Conservation (phyloP, 2,888 invertebrate genomes). For the Vanessa cardui region DNA sequence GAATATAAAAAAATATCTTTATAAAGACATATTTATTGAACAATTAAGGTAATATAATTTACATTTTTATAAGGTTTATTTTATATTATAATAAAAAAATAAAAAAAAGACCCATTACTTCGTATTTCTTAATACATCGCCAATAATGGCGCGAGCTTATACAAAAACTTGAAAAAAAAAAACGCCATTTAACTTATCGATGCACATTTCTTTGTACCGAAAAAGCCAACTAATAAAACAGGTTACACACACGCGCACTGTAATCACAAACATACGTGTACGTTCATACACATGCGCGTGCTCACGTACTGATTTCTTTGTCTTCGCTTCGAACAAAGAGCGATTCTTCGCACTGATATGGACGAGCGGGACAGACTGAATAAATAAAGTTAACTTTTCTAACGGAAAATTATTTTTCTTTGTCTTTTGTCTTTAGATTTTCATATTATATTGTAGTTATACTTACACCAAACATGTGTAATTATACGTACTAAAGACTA, state of each 20-base stretch:
- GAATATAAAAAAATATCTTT: too few species aligned
- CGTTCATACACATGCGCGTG: constrained; percentile 39
- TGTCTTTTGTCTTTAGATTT: constrained; percentile 6
- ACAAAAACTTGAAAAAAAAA: constrained; percentile 3
- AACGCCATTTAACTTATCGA: constrained; percentile 23
- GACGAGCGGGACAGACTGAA: constrained; percentile 19
- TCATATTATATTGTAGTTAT: neutral
- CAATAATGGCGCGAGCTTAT: neutral
- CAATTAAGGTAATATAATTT: too few species aligned
- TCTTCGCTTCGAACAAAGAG: constrained; percentile 51
- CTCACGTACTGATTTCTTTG: constrained; percentile 50
- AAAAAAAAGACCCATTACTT: too few species aligned
- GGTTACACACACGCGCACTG: constrained; percentile 30
- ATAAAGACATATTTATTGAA: too few species aligned
- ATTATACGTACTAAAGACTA: too few species aligned
- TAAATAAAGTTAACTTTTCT: constrained; percentile 36
- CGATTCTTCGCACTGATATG: constrained; percentile 41
- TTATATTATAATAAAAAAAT: too few species aligned
- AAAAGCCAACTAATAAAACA: constrained; percentile 33
- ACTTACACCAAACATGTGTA: neutral
- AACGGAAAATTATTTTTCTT: constrained; percentile 24
- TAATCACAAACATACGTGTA: constrained; percentile 9
- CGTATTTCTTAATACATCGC: too few species aligned
- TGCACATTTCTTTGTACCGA: constrained; percentile 40
- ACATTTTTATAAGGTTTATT: too few species aligned